These are phyloP conservation scores for Caenorhabditis elegans DNA, from an alignment of 1,140 invertebrate species.

Conservation along the genomic window DNA sequence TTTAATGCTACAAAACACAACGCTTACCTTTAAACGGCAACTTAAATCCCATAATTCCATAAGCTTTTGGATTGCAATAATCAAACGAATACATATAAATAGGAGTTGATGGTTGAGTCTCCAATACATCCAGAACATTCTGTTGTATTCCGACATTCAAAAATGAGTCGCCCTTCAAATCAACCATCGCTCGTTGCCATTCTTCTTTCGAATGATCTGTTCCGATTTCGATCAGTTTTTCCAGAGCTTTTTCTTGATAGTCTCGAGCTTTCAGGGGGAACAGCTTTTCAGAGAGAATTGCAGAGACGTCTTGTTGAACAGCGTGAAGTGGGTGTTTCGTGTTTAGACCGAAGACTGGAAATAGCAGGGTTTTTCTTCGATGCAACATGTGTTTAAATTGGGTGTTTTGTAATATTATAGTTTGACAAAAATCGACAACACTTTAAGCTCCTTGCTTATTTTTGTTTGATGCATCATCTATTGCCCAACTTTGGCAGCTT, in stretches of 20 bases:
- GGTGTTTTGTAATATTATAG: too few species aligned
- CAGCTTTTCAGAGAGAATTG: not conserved
- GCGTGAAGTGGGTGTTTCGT: not conserved
- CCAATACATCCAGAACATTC: not conserved
- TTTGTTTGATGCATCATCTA: too few species aligned
- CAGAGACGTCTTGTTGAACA: not conserved
- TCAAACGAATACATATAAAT: conserved; percentile 50
- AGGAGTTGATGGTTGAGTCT: not conserved
- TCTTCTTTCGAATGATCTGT: conserved; percentile 6
- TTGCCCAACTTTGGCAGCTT: too few species aligned
- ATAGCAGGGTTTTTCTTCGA: too few species aligned
- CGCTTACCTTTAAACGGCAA: conserved; percentile 46
- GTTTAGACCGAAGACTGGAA: not conserved
- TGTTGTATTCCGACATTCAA: conserved; percentile 1
- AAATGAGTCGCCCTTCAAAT: conserved; percentile 13
- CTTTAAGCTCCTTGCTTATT: too few species aligned
- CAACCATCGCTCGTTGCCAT: not conserved
- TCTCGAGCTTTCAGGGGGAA: conserved; percentile 5
- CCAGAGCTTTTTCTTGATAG: not conserved
- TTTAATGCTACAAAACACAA: too few species aligned
- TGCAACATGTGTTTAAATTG: too few species aligned
- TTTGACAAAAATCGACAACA: too few species aligned
- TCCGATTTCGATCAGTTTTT: not conserved
- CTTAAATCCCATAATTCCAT: conserved; percentile 39
- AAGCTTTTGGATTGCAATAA: conserved; percentile 36